These are phyloP conservation scores for Anarsia innoxiella DNA, from an alignment of 2,888 invertebrate species.

Conservation along the genomic window DNA sequence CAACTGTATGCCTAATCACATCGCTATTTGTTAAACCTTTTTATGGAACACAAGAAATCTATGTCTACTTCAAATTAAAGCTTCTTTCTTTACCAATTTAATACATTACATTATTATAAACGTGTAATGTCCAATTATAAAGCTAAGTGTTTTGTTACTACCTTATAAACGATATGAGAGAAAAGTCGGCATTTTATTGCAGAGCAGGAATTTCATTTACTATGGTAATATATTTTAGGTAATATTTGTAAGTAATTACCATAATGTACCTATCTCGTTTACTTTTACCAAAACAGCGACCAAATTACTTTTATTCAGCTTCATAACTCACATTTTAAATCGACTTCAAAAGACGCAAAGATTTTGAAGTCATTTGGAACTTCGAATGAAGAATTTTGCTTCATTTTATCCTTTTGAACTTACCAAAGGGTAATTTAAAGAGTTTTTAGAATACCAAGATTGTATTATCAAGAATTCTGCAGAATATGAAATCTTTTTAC, in stretches of 20 bases:
- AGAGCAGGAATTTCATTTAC: background rate
- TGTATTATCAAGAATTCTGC: background rate
- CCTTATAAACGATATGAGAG: too few relatives aligned
- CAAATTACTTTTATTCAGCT: background rate
- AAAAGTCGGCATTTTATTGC: too few relatives aligned
- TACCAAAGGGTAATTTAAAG: background rate
- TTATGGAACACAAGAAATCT: slow-evolving; percentile 60
- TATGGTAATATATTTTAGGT: background rate
- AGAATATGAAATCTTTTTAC: background rate
- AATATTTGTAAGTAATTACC: background rate
- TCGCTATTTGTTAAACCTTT: slow-evolving; percentile 45
- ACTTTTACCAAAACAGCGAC: background rate
- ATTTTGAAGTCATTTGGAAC: too few relatives aligned
- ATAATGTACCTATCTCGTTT: background rate
- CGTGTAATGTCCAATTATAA: slow-evolving; percentile 42
- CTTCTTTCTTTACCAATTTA: slow-evolving; percentile 63
- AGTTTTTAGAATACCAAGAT: background rate
- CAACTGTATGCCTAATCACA: slow-evolving; percentile 22
- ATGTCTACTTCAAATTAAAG: slow-evolving; percentile 72
- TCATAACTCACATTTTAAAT: too few relatives aligned
- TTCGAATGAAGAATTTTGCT: too few relatives aligned
- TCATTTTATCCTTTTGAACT: too few relatives aligned
- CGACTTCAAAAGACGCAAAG: too few relatives aligned
- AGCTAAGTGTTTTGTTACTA: slow-evolving; percentile 42
- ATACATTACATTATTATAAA: slow-evolving; percentile 25